Evolutionary conservation across 2,888 invertebrate genomes (phyloP), one percentile per base, ranked within the genome.

Genomic region (Xanthia togata): DNA sequence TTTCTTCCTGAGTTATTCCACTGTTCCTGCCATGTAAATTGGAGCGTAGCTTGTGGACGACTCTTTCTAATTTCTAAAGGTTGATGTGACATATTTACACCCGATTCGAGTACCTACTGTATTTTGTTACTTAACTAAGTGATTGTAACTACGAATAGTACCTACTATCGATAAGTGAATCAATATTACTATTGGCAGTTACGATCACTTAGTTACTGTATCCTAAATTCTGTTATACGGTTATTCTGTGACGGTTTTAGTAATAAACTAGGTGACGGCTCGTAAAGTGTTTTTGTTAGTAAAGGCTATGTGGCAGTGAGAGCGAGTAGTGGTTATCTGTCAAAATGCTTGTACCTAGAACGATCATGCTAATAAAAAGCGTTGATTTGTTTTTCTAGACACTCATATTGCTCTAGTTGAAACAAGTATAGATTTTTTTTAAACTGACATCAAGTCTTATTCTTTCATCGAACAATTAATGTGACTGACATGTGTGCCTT

Each of bases 191-290:
- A n/a, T n/a, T n/a, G n/a, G n/a, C n/a, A n/a, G n/a, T n/a, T n/a
- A n/a, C n/a, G n/a, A n/a, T n/a, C n/a, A n/a, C n/a, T n/a, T n/a
- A n/a, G n/a, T n/a, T n/a, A 92, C 92, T 93, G 86, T 91, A 93
- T 76, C 70, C 92, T 93, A 86, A 86, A 84, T 79, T 94, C 93
- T 94, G 93, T 95, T 93, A 93, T 92, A 90, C n/a, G n/a, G n/a
- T n/a, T n/a, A n/a, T n/a, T n/a, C 88, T 87, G 87, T 89, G 89
- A 91, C 89, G 89, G 91, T 89, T 91, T 90, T 86, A 87, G 93
- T 93, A 92, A 94, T 94, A 94, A 95, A 96, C 95, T 93, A 95
- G 94, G 94, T 95, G 95, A 94, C 95, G 93, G 93, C 90, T 95
- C 95, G 94, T 96, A 95, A 96, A 96, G 89, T 90, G 90, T 87